Evolutionary conservation across 2,113 vertebrate species (phyloP).

Genomic region (Pygoscelis adeliae): DNA sequence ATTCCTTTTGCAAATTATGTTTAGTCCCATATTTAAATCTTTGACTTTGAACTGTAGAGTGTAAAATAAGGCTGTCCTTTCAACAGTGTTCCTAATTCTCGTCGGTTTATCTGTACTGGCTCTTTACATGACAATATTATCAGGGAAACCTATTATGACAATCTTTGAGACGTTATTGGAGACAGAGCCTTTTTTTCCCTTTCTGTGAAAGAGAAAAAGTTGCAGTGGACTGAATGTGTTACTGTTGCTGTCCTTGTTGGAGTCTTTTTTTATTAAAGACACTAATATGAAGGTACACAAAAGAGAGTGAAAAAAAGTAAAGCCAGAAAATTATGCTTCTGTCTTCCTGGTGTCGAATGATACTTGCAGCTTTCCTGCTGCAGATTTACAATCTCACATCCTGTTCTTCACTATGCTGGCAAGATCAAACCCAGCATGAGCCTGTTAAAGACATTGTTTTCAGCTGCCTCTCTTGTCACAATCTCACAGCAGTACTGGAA

Average conservation of each 20-base stretch:
- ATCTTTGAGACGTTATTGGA: not conserved
- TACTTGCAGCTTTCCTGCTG: not conserved
- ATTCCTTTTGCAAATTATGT: not conserved
- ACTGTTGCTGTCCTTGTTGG: not conserved
- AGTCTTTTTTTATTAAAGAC: not conserved
- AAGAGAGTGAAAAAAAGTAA: not conserved
- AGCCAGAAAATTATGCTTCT: not conserved
- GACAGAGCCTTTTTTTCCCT: not conserved
- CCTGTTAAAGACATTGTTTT: not conserved
- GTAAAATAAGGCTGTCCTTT: not conserved
- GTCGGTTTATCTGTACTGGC: not conserved
- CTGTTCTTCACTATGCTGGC: not conserved
- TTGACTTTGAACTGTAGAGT: not conserved
- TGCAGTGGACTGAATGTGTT: not conserved
- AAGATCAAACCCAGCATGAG: not conserved
- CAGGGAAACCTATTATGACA: not conserved
- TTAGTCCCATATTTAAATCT: not conserved
- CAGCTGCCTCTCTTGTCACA: not conserved
- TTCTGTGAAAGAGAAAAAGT: not conserved
- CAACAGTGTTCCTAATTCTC: not conserved
- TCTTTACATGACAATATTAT: not conserved
- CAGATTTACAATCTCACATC: not conserved
- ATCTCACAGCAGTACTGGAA: not conserved
- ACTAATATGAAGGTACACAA: not conserved
- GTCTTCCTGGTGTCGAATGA: not conserved